Evolutionary conservation across 2,888 invertebrate species (phyloP).

Genomic region (Sthenelais limicola): DNA sequence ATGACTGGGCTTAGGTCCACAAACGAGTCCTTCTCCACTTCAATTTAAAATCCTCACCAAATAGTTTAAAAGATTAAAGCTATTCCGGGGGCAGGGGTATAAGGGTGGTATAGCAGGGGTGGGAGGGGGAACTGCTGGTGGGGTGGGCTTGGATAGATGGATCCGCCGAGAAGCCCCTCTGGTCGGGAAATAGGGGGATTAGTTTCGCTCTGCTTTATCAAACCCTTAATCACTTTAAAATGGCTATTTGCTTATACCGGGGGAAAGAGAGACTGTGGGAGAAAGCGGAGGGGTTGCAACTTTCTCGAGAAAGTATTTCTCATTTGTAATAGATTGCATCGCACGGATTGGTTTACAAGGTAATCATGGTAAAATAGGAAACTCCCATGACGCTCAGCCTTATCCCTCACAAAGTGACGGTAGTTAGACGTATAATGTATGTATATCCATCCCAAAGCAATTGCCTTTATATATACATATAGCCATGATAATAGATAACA

Average conservation of each 20-base stretch:
- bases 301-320: too few relatives aligned
- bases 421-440: too few relatives aligned
- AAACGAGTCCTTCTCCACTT: slow-evolving; percentile 23
- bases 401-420: too few relatives aligned
- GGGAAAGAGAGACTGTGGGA: background rate
- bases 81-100: too few relatives aligned
- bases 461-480: too few relatives aligned
- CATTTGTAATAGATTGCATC: too few relatives aligned
- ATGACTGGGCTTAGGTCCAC: slow-evolving; percentile 27
- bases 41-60: slow-evolving; percentile 33
- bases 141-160: background rate
- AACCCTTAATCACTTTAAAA: slow-evolving; percentile 25
- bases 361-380: too few relatives aligned
- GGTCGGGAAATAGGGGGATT: slow-evolving; percentile 32
- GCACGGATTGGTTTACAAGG: too few relatives aligned
- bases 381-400: too few relatives aligned
- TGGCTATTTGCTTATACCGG: background rate
- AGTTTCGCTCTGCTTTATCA: slow-evolving; percentile 1
- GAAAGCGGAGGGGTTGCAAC: background rate
- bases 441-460: too few relatives aligned
- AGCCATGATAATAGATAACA: too few relatives aligned
- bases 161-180: slow-evolving; percentile 1
- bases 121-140: background rate
- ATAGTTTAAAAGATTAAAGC: slow-evolving; percentile 28
- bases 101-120: too few relatives aligned